phyloP scores from a whole-genome alignment of 2,113 vertebrate genomes.

The Maccullochella peelii region DNA sequence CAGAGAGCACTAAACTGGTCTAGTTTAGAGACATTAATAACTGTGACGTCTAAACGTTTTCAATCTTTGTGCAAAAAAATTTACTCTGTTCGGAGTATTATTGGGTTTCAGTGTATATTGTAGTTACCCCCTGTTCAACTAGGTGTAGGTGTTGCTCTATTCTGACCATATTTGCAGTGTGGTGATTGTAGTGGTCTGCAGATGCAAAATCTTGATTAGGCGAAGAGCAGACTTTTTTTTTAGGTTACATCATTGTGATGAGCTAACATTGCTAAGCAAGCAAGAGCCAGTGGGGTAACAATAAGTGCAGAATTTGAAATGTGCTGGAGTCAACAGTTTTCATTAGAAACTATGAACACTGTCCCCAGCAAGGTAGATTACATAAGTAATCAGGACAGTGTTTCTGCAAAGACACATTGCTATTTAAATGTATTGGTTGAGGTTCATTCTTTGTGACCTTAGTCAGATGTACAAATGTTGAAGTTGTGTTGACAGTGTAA shows the following conservation, averaged over 20 bases:
- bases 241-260: constrained; percentile 14
- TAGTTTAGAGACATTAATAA: neutral
- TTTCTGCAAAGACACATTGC: neutral
- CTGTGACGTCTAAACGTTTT: neutral
- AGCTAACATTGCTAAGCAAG: constrained; percentile 15
- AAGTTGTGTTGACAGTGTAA: too few species aligned
- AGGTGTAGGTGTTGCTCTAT: neutral
- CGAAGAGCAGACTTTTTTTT: neutral
- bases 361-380: neutral
- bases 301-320: constrained; percentile 8
- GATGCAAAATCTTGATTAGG: neutral
- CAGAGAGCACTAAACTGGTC: neutral
- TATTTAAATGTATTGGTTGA: neutral
- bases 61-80: neutral
- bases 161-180: neutral
- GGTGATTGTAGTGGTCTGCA: neutral
- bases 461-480: neutral
- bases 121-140: neutral
- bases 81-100: neutral
- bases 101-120: neutral
- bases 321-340: neutral
- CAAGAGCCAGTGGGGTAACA: neutral
- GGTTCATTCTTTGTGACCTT: neutral
- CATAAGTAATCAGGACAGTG: neutral
- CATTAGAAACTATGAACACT: neutral